Evolutionary conservation across 1,140 invertebrate genomes (phyloP).

Genomic region (Ceratitis capitata): DNA sequence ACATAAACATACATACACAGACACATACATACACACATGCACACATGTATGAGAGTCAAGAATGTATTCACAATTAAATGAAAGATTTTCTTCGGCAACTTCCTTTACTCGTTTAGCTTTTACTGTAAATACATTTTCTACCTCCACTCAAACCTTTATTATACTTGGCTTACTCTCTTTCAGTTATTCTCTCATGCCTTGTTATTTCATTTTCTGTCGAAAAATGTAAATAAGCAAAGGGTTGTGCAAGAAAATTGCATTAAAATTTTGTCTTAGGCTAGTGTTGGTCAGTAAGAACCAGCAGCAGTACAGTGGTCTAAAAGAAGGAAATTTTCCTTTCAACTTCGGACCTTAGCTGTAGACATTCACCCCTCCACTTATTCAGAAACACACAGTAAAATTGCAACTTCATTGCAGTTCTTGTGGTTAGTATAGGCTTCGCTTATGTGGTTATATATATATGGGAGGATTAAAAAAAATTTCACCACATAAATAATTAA

Average conservation of each 20-base stretch:
- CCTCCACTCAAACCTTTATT: background rate
- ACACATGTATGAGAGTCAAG: background rate
- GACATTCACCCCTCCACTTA: too few relatives aligned
- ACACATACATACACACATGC: background rate
- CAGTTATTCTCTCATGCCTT: background rate
- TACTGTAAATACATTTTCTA: background rate
- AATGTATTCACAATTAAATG: constrained; percentile 24
- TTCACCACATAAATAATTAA: too few relatives aligned
- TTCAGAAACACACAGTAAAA: too few relatives aligned
- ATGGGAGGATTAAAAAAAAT: too few relatives aligned
- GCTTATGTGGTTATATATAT: too few relatives aligned
- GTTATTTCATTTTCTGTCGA: background rate
- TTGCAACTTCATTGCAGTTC: too few relatives aligned
- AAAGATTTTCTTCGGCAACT: constrained; percentile 31
- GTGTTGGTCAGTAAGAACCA: background rate
- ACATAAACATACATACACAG: background rate
- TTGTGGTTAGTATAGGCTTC: too few relatives aligned
- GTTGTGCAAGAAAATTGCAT: constrained; percentile 30
- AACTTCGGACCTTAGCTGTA: too few relatives aligned
- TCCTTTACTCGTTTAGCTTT: background rate
- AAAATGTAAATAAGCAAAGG: constrained; percentile 12
- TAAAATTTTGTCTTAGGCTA: constrained; percentile 12
- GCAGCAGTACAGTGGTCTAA: background rate
- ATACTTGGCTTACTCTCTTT: background rate
- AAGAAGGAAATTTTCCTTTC: background rate